Base-by-base conservation (phyloP, 64 coral and sea anemone species). In the Cladopsammia gracilis region DNA sequence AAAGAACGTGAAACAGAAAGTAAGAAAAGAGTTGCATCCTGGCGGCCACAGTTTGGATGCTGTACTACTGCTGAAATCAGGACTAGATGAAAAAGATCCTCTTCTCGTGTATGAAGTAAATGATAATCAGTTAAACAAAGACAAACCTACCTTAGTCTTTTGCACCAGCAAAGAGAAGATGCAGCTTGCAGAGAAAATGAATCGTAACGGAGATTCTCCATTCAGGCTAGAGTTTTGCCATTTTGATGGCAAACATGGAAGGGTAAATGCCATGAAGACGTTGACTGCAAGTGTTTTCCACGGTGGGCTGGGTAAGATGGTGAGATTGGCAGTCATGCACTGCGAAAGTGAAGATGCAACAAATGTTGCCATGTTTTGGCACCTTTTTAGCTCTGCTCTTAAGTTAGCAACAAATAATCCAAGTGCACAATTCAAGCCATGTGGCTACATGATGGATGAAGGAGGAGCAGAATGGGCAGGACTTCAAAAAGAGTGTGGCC, bases 1-100 rank as follows among this genome's bases (percentile, higher is more conserved):
- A 25, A 18, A n/a, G 71, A 87, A 87, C 66, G 59, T 53, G 43
- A 87, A 87, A 87, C 43, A 48, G 54, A 87, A 87, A 87, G 84
- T 67, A 48, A n/a, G 69, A 25, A 62, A 47, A 34, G 73, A 23
- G 14, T 47, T 42, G 18, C 69, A 58, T 87, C 84, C 54, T 13
- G 54, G 59, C 59, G 84, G 84, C 12, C 64, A 70, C 54, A 71
- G 45, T 58, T 87, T 87, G 19, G 84, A 87, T 25, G 84, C 84
- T 46, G 13, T 87, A 26, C 42, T 23, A 71, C 69, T 53, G 13
- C 26, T 87, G 26, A 87, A 87, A 58, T 44, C 52, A 87, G 71
- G 23, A 58, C 57, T 25, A 10, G 59, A n/a, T 25, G 59, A 87
- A 47, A 53, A 61, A n/a, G 84, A 87, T 61, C 69, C 69, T 71